phyloP scores from a whole-genome alignment of 1,140 invertebrate genomes.

The Panagrolaimus sp. region DNA sequence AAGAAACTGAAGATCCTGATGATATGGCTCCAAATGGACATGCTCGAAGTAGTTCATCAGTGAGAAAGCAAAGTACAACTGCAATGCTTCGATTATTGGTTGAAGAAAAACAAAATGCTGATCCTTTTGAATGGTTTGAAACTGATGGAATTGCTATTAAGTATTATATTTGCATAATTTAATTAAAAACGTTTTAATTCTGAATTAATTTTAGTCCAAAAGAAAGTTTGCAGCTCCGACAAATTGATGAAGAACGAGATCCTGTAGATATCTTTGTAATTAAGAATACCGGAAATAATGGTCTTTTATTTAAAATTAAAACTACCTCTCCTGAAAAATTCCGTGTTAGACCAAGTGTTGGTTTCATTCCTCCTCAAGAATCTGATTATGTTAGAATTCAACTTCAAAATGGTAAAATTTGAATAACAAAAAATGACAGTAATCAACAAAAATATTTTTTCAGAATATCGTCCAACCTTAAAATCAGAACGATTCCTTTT shows the following conservation, averaged over 20 bases:
- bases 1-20: neutral
- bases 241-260: neutral
- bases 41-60: neutral
- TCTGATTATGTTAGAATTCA: slow-evolving; percentile 58
- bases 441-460: too few relatives aligned
- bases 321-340: slow-evolving; percentile 80
- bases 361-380: slow-evolving; percentile 67
- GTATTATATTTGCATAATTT: neutral
- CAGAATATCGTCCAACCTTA: neutral
- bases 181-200: neutral
- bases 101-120: neutral
- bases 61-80: neutral
- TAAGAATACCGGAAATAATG: neutral
- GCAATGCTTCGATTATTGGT: neutral
- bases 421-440: too few relatives aligned
- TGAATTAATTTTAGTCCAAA: neutral
- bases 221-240: neutral
- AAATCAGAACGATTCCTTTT: slow-evolving; percentile 9
- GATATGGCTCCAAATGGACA: neutral
- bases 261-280: slow-evolving; percentile 1
- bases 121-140: slow-evolving; percentile 9
- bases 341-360: slow-evolving; percentile 76
- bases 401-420: slow-evolving; percentile 43
- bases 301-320: slow-evolving; percentile 66
- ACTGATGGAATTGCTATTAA: neutral